Evolutionary conservation across 2,113 vertebrate genomes (phyloP), one percentile per base, ranked within the genome.

Genomic region (Oreocharis arfaki): DNA sequence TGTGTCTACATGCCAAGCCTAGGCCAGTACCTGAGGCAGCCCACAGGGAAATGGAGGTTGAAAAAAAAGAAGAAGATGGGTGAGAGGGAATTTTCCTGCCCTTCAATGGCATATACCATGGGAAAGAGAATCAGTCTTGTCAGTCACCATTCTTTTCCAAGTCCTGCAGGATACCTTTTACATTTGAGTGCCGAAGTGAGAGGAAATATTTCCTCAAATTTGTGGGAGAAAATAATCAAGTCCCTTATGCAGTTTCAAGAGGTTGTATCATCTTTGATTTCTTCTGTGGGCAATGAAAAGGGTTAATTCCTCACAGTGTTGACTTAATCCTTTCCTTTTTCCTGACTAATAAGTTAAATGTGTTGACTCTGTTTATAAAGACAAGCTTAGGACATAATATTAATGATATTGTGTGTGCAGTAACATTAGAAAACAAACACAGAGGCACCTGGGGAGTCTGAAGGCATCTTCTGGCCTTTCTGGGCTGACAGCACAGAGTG

Each of bases 371-470:
- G 44, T 73, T 90, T 90, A 89, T 89, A 84, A 87, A 60, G 88
- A 79, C 80, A 87, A 89, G 46, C 59, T 83, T 87, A 81, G 85
- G 85, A 89, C 83, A 33, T 68, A 84, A 56, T 95, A 94, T 90
- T 95, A 95, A 96, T 92, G 80, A 87, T 74, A 88, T 9, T 86
- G 49, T 78, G 56, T 55, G 55, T 68, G 61, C 57, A 86, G 8
- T 79, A 94, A 88, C 83, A 67, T 92, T 85, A 83, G 75, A 93
- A 96, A 95, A 91, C 86, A 95, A 96, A 96, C 92, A 95, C 46
- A 93, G 73, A 86, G 67, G 60, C 60, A 95, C 77, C 78, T 94
- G 88, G 89, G 90, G 80, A 92, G 63, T 93, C 76, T 90, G 90
- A 95, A 95, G 88, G 91, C 86, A 92, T 96, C 95, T 95, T 82